These are phyloP conservation scores for Cephus sareptanus DNA, from an alignment of 2,888 invertebrate genomes.

Conservation along the genomic window DNA sequence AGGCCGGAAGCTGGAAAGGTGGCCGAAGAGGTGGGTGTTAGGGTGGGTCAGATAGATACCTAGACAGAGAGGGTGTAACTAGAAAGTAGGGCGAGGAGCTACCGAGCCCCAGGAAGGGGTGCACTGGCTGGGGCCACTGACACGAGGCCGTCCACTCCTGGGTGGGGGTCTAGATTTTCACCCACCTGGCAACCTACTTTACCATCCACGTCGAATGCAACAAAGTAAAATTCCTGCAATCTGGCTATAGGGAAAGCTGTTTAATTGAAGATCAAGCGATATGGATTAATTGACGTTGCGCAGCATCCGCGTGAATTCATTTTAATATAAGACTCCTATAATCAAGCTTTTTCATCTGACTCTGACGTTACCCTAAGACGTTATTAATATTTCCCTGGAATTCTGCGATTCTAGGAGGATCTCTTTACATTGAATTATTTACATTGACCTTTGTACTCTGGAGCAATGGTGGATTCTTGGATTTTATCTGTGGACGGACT, in stretches of 20 bases:
- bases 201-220: constrained; percentile 15
- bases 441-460: neutral
- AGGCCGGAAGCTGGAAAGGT: constrained; percentile 15
- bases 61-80: constrained; percentile 25
- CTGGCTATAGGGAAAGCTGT: neutral
- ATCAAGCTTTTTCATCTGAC: neutral
- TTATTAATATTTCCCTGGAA: neutral
- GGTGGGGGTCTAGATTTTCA: constrained; percentile 36
- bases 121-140: constrained; percentile 53
- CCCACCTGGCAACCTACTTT: constrained; percentile 50
- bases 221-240: neutral
- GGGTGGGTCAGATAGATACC: constrained; percentile 10
- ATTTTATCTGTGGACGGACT: neutral
- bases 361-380: neutral
- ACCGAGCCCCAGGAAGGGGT: constrained; percentile 46
- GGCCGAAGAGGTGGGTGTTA: constrained; percentile 5
- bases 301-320: neutral
- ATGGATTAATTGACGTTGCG: neutral
- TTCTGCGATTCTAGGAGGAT: neutral
- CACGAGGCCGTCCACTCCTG: constrained; percentile 49
- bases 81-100: constrained; percentile 38
- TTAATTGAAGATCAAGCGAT: neutral
- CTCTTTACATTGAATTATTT: neutral
- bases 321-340: neutral
- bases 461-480: neutral